phyloP scores from a whole-genome alignment of 2,888 invertebrate species.

The Trissolcus japonicus region DNA sequence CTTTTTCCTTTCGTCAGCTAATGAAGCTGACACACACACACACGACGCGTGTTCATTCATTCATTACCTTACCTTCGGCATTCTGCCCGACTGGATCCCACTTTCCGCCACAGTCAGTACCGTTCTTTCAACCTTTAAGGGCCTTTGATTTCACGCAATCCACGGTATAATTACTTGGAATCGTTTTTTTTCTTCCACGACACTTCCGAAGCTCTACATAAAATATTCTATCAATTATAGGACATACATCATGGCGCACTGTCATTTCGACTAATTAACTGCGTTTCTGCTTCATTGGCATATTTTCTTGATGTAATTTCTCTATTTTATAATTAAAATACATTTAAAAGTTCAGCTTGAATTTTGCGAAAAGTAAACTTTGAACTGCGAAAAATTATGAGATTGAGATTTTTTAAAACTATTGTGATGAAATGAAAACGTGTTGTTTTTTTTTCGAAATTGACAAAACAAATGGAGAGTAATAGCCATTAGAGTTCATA shows the following conservation, averaged over 20 bases:
- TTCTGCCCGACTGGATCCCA: conserved; percentile 45
- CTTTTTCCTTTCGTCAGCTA: conserved; percentile 49
- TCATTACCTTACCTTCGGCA: conserved; percentile 42
- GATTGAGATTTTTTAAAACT: too few species aligned
- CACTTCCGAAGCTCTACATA: background rate
- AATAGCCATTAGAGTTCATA: background rate
- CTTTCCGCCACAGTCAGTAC: conserved; percentile 45
- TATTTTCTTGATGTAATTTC: background rate
- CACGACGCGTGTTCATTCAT: conserved; percentile 40
- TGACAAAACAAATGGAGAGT: too few species aligned
- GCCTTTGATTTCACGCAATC: conserved; percentile 51
- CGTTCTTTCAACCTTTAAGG: conserved; percentile 49
- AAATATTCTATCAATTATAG: conserved; percentile 37
- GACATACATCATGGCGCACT: background rate
- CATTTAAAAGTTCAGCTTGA: too few species aligned
- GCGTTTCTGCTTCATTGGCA: conserved; percentile 6
- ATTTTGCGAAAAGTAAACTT: too few species aligned
- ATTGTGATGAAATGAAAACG: too few species aligned
- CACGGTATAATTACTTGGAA: conserved; percentile 47
- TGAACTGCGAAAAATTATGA: too few species aligned
- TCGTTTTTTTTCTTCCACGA: conserved; percentile 15
- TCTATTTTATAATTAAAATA: background rate
- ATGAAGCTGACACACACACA: conserved; percentile 51
- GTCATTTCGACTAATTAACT: conserved; percentile 3
- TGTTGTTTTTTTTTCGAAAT: too few species aligned